Evolutionary conservation across 1,140 invertebrate genomes (phyloP).

Genomic region (Pogonognathellus flavescens): DNA sequence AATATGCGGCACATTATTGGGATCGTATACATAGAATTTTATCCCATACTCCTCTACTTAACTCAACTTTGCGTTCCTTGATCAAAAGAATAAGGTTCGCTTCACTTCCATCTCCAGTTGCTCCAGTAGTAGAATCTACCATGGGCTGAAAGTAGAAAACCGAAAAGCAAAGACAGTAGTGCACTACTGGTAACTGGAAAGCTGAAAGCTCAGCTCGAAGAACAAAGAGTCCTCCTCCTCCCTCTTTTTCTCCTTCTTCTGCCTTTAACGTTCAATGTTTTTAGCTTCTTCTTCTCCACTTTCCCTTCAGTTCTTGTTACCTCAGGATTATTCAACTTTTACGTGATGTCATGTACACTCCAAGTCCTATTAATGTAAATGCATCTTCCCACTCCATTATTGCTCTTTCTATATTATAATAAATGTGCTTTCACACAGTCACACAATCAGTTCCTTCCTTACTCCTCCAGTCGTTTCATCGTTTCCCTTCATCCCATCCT

Average conservation of each 20-base stretch:
- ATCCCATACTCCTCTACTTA: slow-evolving; percentile 35
- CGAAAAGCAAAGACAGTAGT: neutral
- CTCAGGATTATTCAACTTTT: slow-evolving; percentile 50
- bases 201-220: neutral
- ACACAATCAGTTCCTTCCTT: slow-evolving; percentile 1
- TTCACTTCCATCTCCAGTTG: neutral
- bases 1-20: slow-evolving; percentile 53
- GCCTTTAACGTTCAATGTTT: too few species aligned
- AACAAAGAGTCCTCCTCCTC: neutral
- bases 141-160: neutral
- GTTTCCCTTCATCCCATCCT: neutral
- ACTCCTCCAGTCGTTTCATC: neutral
- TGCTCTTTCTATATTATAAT: slow-evolving; percentile 49
- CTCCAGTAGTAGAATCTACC: neutral
- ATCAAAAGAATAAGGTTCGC: neutral
- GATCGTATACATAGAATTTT: slow-evolving; percentile 53
- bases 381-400: slow-evolving; percentile 46
- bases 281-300: slow-evolving; percentile 24
- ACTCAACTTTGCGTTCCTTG: neutral
- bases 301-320: slow-evolving; percentile 39
- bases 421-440: slow-evolving; percentile 30
- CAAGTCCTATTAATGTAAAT: slow-evolving; percentile 47
- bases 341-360: slow-evolving; percentile 49
- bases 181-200: neutral
- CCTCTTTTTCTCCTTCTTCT: slow-evolving; percentile 3